Evolutionary conservation across 2,888 invertebrate genomes (phyloP), one percentile per base, ranked within the genome.

Genomic region (Chloromyia formosa): DNA sequence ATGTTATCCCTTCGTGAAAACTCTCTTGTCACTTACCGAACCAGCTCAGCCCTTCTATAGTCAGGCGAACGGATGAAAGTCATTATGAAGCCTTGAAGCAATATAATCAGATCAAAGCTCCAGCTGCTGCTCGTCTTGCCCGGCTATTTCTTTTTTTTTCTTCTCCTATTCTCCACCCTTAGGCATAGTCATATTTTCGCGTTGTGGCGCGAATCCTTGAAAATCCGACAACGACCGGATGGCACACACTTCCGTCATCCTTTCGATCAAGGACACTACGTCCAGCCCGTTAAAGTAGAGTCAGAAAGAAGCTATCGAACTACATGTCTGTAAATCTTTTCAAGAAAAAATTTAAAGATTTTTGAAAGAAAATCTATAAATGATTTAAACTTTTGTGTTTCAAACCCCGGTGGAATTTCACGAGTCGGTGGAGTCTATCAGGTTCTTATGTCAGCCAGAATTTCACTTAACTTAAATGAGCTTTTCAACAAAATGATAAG

Each of bases 381-480:
- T 49, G 49, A 10, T 12, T 49, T 49, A 49, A 35, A 49, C 12
- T 49, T 1, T n/a, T 49, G 10, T 49, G 27, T 7, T 35, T 35
- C 7, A 35, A 35, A 7, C 12, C 49, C 49, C 49, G 49, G 12
- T 3, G 49, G 10, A 49, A 35, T 35, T 35, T 4, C 49, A 49
- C 2, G 49, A 49, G 5, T 49, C 12, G 49, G 10, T 10, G 49
- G 5, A 7, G 49, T 2, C 16, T 12, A 3, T n/a, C 14, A 12
- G 12, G 49, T 49, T n/a, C 49, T 12, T 49, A 49, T 49, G 12
- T 49, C 49, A n/a, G 49, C 10, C 49, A 3, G 12, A n/a, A 49
- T 49, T 49, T 49, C 49, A 49, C 10, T 49, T 49, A 49, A 49
- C 49, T 49, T 49, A 49, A 49, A 49, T 49, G 49, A 49, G 49